Percentiles rank a stretch among this genome's conserved stretches.
Conservation (phyloP, 2,888 invertebrate genomes). For the Zootermopsis nevadensis region DNA sequence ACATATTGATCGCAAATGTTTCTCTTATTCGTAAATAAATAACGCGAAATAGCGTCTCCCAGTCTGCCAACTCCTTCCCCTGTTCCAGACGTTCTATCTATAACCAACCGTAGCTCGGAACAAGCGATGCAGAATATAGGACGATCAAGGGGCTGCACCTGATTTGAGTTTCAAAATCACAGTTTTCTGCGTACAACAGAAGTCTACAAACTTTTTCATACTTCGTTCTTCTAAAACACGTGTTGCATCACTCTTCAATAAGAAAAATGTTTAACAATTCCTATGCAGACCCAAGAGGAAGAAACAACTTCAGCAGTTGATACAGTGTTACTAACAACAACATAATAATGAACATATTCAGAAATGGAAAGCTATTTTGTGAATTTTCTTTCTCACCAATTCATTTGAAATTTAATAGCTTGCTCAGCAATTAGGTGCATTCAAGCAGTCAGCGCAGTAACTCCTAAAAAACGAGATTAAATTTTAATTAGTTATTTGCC, state of each 20-base stretch:
- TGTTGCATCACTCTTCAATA: no score
- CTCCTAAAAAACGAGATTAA: conserved; percentile 3
- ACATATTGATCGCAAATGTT: conserved; percentile 25
- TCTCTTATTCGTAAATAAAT: conserved; percentile 27
- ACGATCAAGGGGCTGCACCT: neutral
- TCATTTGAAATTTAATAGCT: neutral
- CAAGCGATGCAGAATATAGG: neutral
- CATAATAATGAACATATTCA: no score
- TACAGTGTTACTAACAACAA: no score
- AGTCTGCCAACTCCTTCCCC: conserved; percentile 3
- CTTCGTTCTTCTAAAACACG: no score
- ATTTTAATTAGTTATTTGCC: conserved; percentile 40
- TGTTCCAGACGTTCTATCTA: no score
- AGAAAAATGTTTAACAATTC: no score
- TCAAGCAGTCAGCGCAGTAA: neutral
- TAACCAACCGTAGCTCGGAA: neutral
- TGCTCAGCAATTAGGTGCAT: neutral
- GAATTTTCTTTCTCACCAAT: neutral
- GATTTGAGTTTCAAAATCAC: no score
- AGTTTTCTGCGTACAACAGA: no score
- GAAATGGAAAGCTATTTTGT: no score
- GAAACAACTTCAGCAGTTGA: no score
- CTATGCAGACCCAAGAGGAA: no score
- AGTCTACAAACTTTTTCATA: no score
- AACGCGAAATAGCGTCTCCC: conserved; percentile 5